Evolutionary conservation across 2,113 vertebrate species (phyloP).

Genomic region (Danio rerio): DNA sequence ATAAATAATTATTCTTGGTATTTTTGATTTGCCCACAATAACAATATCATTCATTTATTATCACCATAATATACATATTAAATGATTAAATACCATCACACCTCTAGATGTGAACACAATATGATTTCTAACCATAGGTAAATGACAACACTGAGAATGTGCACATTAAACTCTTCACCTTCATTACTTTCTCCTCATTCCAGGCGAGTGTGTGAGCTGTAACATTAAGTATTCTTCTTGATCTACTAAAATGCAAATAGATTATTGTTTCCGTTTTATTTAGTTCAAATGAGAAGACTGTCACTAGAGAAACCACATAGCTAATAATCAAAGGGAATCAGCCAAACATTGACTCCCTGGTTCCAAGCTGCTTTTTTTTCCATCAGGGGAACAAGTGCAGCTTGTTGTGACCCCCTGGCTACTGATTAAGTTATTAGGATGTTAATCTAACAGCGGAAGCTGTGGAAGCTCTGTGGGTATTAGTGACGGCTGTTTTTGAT

Average conservation of each 20-base stretch:
- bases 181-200: background rate
- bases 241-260: background rate
- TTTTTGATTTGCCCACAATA: no score
- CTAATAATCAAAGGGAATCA: background rate
- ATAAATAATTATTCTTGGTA: no score
- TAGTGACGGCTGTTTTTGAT: conserved; percentile 17
- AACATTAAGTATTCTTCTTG: background rate
- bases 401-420: conserved; percentile 1
- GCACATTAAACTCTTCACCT: background rate
- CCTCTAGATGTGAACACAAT: no score
- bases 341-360: background rate
- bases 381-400: conserved; percentile 8
- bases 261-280: background rate
- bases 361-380: conserved; percentile 2
- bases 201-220: background rate
- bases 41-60: no score
- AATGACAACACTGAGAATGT: background rate
- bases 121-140: background rate
- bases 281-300: background rate
- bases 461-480: conserved; percentile 20
- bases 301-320: background rate
- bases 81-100: no score
- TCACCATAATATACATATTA: no score
- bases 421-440: conserved; percentile 35
- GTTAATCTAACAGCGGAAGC: conserved; percentile 28